These are phyloP conservation scores for Equus quagga DNA, from an alignment of 2,113 vertebrate genomes.

Conservation along the genomic window DNA sequence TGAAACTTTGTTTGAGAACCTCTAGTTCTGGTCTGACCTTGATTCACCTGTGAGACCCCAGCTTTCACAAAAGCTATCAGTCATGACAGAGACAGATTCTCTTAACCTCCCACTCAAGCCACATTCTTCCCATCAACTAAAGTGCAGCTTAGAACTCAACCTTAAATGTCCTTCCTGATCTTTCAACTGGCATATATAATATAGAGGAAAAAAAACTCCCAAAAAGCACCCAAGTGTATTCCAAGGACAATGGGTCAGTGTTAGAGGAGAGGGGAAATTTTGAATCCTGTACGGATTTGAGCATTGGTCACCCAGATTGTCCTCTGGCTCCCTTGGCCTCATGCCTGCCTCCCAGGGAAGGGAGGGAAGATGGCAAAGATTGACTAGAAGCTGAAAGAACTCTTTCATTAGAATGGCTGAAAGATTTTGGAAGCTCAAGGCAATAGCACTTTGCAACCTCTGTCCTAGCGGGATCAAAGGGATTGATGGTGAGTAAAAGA, in stretches of 20 bases:
- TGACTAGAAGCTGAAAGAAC: conserved; percentile 68
- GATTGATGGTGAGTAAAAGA: conserved; percentile 16
- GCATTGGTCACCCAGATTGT: conserved; percentile 69
- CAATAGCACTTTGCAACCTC: conserved; percentile 71
- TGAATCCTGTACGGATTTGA: conserved; percentile 36
- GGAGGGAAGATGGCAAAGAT: conserved; percentile 15
- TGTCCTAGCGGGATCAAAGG: conserved; percentile 63
- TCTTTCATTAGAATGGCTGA: conserved; percentile 70
- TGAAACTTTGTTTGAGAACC: neutral
- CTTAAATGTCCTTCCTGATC: conserved; percentile 16
- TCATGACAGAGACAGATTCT: neutral
- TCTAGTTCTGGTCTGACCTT: neutral
- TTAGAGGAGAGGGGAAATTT: conserved; percentile 60
- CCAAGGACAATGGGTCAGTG: conserved; percentile 70
- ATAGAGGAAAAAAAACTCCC: neutral
- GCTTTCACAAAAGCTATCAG: neutral
- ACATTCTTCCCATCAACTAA: conserved; percentile 35
- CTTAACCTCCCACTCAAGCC: neutral
- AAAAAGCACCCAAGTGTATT: conserved; percentile 43
- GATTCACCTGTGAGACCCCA: neutral
- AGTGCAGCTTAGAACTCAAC: neutral
- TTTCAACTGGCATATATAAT: conserved; percentile 41
- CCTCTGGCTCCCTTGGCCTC: conserved; percentile 53
- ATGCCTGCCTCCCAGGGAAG: conserved; percentile 58
- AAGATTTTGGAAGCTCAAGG: conserved; percentile 66